A percentile compares a stretch with the other conserved stretches of the same genome.
phyloP scores from a whole-genome alignment of 2,113 vertebrate genomes.

The Panthera leo region DNA sequence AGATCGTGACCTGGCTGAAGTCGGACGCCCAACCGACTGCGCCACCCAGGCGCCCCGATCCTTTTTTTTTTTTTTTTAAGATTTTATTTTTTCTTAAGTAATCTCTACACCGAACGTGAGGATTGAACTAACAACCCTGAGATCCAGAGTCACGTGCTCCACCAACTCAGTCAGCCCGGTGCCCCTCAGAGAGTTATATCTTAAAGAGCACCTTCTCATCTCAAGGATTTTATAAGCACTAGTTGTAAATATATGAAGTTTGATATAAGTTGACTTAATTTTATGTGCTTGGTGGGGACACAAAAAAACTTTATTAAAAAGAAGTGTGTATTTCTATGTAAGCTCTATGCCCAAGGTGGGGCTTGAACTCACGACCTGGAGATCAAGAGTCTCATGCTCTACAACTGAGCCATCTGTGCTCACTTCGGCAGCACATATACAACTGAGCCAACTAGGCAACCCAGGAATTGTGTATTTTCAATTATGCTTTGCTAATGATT shows the following conservation, averaged over 20 bases:
- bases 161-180: neutral
- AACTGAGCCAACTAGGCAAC: neutral
- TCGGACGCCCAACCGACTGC: too few species aligned
- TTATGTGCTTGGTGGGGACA: neutral
- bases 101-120: neutral
- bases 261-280: slow-evolving; percentile 23
- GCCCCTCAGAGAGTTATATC: neutral
- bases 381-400: neutral
- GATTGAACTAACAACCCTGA: neutral
- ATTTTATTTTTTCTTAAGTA: neutral
- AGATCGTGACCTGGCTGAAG: too few species aligned
- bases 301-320: neutral
- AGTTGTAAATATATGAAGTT: neutral
- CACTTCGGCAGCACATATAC: neutral
- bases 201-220: neutral
- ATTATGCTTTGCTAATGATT: slow-evolving; percentile 6
- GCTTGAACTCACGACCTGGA: neutral
- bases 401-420: neutral
- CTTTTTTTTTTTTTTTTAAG: neutral
- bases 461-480: slow-evolving; percentile 1
- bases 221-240: neutral
- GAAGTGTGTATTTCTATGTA: neutral
- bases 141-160: neutral
- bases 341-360: neutral
- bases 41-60: too few species aligned